Conservation (phyloP, 2,888 invertebrate species). For the Drosophila aldrichi region DNA sequence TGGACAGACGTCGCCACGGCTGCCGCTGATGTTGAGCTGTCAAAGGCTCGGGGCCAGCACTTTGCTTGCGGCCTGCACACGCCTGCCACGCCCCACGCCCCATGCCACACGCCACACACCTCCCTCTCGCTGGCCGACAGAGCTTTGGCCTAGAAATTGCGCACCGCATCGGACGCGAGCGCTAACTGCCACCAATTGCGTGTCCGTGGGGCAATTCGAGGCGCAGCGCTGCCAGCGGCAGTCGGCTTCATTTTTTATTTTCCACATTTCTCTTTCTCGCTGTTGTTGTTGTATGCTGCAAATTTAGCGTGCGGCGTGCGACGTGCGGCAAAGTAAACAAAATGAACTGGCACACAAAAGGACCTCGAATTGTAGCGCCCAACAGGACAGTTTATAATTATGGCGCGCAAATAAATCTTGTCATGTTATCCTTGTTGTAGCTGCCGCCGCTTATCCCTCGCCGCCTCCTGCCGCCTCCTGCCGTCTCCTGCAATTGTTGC, state of each 20-base stretch:
- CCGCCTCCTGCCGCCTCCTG: slow-evolving; percentile 6
- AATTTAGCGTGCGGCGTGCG: slow-evolving; percentile 58
- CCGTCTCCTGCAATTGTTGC: slow-evolving; percentile 44
- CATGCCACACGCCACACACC: neutral
- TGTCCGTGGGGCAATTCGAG: slow-evolving; percentile 38
- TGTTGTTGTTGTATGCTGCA: slow-evolving; percentile 15
- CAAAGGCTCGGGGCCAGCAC: slow-evolving; percentile 61
- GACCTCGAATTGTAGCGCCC: slow-evolving; percentile 56
- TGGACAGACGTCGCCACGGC: slow-evolving; percentile 52
- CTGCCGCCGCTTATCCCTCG: slow-evolving; percentile 16
- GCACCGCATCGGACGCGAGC: slow-evolving; percentile 47
- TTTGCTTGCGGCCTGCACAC: slow-evolving; percentile 53
- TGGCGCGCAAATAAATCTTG: slow-evolving; percentile 61
- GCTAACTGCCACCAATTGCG: slow-evolving; percentile 49
- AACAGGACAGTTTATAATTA: slow-evolving; percentile 71
- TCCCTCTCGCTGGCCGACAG: slow-evolving; percentile 36
- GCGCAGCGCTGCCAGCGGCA: slow-evolving; percentile 37
- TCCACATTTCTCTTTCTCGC: neutral
- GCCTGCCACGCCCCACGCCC: slow-evolving; percentile 10
- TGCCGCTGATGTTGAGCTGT: slow-evolving; percentile 60
- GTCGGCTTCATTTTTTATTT: slow-evolving; percentile 9
- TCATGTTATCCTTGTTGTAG: slow-evolving; percentile 38
- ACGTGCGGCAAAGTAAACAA: slow-evolving; percentile 67
- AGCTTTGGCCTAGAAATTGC: slow-evolving; percentile 79
- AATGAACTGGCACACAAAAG: slow-evolving; percentile 64